A percentile compares a stretch with the other conserved stretches of the same genome.
Conservation (phyloP, 2,888 invertebrate genomes). For the Erebia aethiops region DNA sequence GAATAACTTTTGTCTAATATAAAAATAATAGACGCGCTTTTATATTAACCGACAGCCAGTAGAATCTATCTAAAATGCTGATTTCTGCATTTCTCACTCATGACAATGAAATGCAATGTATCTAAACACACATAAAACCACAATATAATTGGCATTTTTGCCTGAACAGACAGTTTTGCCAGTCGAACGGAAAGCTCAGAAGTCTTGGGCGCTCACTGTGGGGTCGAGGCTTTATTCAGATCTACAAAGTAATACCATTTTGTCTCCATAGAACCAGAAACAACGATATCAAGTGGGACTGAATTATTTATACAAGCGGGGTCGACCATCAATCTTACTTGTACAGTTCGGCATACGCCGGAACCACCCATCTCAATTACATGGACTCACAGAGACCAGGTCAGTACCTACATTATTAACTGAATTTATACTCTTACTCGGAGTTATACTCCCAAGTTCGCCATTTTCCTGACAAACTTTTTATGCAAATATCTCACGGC, state of each 20-base stretch:
- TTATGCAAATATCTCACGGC: neutral
- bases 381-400: slow-evolving; percentile 92
- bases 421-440: too few species aligned
- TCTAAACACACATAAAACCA: too few species aligned
- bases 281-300: slow-evolving; percentile 90
- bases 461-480: neutral
- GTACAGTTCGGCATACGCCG: slow-evolving; percentile 91
- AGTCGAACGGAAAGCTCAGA: too few species aligned
- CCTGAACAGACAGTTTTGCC: too few species aligned
- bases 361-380: slow-evolving; percentile 92
- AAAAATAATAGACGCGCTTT: too few species aligned
- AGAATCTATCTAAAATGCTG: too few species aligned
- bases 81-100: too few species aligned
- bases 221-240: slow-evolving; percentile 31
- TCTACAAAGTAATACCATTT: neutral
- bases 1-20: too few species aligned
- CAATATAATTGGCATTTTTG: too few species aligned
- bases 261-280: slow-evolving; percentile 86
- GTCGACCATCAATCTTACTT: slow-evolving; percentile 94
- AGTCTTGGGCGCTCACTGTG: too few species aligned
- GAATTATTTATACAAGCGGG: slow-evolving; percentile 93
- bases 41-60: too few species aligned
- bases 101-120: too few species aligned
- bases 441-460: neutral
- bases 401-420: slow-evolving; percentile 44